A percentile compares a stretch with the other conserved stretches of the same genome.
Evolutionary conservation across 1,140 invertebrate genomes (phyloP).

Genomic region (Drosophila ananassae): DNA sequence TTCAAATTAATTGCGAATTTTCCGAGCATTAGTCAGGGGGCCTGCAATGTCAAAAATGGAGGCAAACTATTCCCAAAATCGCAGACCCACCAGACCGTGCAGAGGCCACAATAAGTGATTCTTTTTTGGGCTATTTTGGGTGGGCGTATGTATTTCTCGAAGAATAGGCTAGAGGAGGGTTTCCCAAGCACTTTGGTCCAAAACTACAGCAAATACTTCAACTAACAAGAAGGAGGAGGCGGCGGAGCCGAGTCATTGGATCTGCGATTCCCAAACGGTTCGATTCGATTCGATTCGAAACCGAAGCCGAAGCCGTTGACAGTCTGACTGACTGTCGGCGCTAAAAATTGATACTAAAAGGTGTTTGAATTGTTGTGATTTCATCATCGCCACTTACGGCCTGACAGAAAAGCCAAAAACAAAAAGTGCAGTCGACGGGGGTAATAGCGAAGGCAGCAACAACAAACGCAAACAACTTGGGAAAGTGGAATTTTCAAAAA

Average conservation of each 20-base stretch:
- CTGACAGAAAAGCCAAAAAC: slow-evolving; percentile 76
- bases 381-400: slow-evolving; percentile 79
- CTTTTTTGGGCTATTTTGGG: background rate
- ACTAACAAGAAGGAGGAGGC: background rate
- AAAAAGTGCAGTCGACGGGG: slow-evolving; percentile 35
- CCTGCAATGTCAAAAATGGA: too few relatives aligned
- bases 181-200: too few relatives aligned
- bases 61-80: too few relatives aligned
- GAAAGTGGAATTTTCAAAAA: slow-evolving; percentile 79
- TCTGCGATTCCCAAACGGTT: background rate
- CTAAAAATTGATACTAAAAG: slow-evolving; percentile 78
- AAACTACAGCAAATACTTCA: too few relatives aligned
- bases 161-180: too few relatives aligned
- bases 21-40: too few relatives aligned
- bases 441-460: slow-evolving; percentile 18
- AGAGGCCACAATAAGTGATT: background rate
- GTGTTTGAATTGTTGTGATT: slow-evolving; percentile 82
- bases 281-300: background rate
- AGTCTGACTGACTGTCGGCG: slow-evolving; percentile 40
- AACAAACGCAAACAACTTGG: slow-evolving; percentile 57
- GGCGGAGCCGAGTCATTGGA: slow-evolving; percentile 1
- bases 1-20: background rate
- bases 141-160: too few relatives aligned
- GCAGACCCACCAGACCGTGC: background rate
- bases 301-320: background rate